Conservation (phyloP, 2,797 vertebrate genomes). For the Pteropus rufus region DNA sequence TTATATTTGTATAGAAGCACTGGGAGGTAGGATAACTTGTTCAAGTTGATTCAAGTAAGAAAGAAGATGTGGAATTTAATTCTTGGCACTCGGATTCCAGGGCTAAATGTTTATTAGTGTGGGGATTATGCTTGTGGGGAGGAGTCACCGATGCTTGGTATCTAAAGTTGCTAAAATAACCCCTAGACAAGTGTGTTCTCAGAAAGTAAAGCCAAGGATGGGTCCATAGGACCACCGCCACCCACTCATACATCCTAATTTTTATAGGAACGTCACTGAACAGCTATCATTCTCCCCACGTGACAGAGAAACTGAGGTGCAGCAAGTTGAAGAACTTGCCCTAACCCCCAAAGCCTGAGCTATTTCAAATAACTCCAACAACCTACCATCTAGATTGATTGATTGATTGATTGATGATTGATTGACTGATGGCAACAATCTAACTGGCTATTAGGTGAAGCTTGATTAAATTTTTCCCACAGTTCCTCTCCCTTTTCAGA, state of each 20-base stretch:
- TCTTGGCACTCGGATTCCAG: neutral
- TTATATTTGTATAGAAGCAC: neutral
- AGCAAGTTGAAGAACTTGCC: neutral
- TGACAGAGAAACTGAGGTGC: neutral
- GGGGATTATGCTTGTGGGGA: neutral
- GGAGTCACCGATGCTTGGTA: neutral
- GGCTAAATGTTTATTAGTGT: neutral
- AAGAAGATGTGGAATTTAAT: neutral
- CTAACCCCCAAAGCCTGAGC: neutral
- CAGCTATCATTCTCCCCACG: neutral
- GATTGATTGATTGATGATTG: too few species aligned
- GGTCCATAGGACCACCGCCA: neutral
- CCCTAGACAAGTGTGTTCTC: neutral
- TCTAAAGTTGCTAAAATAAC: neutral
- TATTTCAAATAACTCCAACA: constrained; percentile 8
- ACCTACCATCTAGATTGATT: neutral
- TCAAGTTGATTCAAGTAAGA: neutral
- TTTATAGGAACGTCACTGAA: neutral
- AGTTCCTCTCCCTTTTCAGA: neutral
- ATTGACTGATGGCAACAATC: neutral
- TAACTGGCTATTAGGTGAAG: neutral
- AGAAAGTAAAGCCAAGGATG: neutral
- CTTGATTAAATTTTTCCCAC: neutral
- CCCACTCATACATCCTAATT: neutral
- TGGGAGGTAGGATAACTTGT: neutral